Evolutionary conservation across 2,888 invertebrate genomes (phyloP), one percentile per base, ranked within the genome.

Genomic region (Silvanus unidentatus): DNA sequence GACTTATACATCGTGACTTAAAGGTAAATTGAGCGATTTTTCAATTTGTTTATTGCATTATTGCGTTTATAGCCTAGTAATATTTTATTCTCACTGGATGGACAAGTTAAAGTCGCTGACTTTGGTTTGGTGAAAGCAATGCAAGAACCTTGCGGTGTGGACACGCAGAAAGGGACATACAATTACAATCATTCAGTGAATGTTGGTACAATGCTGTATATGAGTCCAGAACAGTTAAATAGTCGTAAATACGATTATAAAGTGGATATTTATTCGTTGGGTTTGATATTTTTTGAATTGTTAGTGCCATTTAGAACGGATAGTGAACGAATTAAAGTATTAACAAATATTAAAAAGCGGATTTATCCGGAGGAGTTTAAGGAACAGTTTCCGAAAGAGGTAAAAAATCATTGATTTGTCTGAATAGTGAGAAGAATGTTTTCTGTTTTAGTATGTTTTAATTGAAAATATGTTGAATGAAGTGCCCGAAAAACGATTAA

Each of bases 81-180:
- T 68, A 91, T 93, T 59, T 92, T 98, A 73, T 97, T 98, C 71
- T 88, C 94, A 0, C 77, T 84, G 53, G 91, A 95, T 69, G 90
- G 90, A 1, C 79, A 81, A 62, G 84, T 98, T 6, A 98, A 98
- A 76, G 89, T 99, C 43, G 98, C 98, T 0, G 98, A 99, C 74
- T 98, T 99, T 74, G 98, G 98, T 0, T 79, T 99, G n/a, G 98
- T 93, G 9, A 96, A 97, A 2, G 85, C 88, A 14, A 87, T 89
- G 78, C 77, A 79, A 37, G 84, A 84, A 22, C 22, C 22, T 22
- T 22, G 22, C 22, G 8, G 8, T 8, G 22, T 3, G 3, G 22
- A 22, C 8, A 22, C 3, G 8, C 22, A 22, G 8, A 3, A 22
- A 22, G 3, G 22, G 22, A 22, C 3, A 22, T 22, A 22, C 8